A percentile compares a stretch with the other conserved stretches of the same genome.
Conservation (phyloP, 2,113 vertebrate species). For the Serilophus lunatus region DNA sequence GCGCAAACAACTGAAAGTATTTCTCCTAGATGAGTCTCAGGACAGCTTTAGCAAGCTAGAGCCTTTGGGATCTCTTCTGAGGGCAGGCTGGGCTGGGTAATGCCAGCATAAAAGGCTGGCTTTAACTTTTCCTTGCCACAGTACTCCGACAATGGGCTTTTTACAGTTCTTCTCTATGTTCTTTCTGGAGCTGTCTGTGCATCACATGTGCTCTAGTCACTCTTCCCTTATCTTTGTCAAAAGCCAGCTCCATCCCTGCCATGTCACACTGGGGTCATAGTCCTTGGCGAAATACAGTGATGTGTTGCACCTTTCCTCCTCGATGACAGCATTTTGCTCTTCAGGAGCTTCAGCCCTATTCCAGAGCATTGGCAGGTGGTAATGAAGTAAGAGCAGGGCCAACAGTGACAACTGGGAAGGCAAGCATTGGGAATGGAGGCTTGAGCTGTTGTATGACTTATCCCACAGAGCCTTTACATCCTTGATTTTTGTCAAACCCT, state of each 20-base stretch:
- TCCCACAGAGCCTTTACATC: background rate
- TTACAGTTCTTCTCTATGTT: background rate
- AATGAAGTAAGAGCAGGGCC: background rate
- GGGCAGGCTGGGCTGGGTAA: background rate
- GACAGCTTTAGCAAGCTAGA: background rate
- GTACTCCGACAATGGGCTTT: background rate
- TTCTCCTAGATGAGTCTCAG: background rate
- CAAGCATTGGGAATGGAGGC: background rate
- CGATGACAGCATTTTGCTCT: background rate
- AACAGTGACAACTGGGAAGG: background rate
- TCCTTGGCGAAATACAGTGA: background rate
- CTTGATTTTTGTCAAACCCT: background rate
- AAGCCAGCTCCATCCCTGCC: background rate
- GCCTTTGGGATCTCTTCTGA: background rate
- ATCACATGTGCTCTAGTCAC: background rate
- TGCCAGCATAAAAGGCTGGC: background rate
- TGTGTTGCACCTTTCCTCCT: background rate
- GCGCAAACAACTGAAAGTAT: rapidly evolving
- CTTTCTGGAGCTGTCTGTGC: background rate
- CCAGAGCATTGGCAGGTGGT: background rate
- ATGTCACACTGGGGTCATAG: background rate
- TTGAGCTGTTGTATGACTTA: background rate
- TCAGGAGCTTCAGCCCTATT: background rate
- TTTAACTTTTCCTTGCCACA: background rate
- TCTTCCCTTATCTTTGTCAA: slow-evolving; percentile 11